Base-by-base conservation (phyloP, 2,113 vertebrate genomes). In the Macroglossus sobrinus region DNA sequence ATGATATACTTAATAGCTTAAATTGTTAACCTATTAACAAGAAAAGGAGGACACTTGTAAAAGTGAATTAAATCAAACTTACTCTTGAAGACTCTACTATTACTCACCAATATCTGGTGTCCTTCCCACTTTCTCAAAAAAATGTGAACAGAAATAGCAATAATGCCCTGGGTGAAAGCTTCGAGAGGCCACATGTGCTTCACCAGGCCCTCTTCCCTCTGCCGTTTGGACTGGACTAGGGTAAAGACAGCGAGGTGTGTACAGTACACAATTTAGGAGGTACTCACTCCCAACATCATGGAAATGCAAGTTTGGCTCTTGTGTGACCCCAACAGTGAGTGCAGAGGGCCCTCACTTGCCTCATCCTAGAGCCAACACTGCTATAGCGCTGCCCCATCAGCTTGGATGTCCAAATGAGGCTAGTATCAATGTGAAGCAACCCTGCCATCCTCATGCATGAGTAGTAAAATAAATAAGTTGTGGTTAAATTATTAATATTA, bases 1-100 rank as follows among this genome's bases (percentile, higher is more conserved):
- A 91, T 80, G 68, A 94, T 61, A 57, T 94, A 2, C 78, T 82
- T 95, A 80, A 71, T 92, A 90, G 57, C 59, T 93, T 93, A 94
- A 95, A 87, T 50, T 91, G 68, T 86, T 69, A 94, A 91, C 50
- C 45, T 92, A 66, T 82, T 89, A 82, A 88, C 15, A 93, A 68
- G 78, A 92, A 96, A 86, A 94, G 35, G 43, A 78, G 28, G 40
- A 75, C 14, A 30, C 55, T 85, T 90, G 7, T 81, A 75, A 92
- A 93, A 94, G 75, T 61, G n/a, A 92, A 80, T 84, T 84, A 88
- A 92, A 76, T 92, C 64, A 76, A 89, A 82, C 30, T 57, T 59
- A 80, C 24, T 80, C 40, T 84, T 45, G 64, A 50, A 85, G 38
- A 96, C 61, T 94, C 6, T 79, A 57, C 61, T 85, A 66, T 14